Base-by-base conservation (phyloP, 2,888 invertebrate genomes). In the Gymnosoma rotundatum region DNA sequence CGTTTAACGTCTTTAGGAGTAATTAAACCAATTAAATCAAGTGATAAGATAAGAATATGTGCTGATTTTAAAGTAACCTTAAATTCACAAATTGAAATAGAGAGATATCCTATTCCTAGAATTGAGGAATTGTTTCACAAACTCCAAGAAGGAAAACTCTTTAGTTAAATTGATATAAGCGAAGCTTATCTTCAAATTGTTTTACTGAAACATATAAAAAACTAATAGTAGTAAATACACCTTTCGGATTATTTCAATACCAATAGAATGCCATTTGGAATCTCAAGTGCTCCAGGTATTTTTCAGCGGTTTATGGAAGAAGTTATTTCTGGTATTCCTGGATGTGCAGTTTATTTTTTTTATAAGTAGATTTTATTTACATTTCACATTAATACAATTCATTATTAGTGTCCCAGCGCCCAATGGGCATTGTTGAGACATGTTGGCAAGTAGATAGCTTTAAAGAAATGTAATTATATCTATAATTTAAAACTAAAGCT, bases 91-190 rank as follows among this genome's bases (percentile, higher is more conserved):
- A 78, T 86, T 48, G 75, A 86, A 72, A 18, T 84, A 10, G 85
- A 86, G 20, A 80, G 80, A 4, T 86, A n/a, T n/a, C n/a, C n/a
- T n/a, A n/a, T n/a, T n/a, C n/a, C n/a, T n/a, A n/a, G n/a, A n/a
- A n/a, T n/a, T 20, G 83, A 87, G 42, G 86, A 86, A 10, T 25
- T 86, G 0, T 86, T 88, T 64, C 75, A 82, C n/a, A 87, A 86
- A 48, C 63, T 85, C 0, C 70, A 86, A 54, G 83, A 86, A 0
- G 86, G 83, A 32, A 54, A 86, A 38, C 50, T 67, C 21, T 87
- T 85, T 50, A 52, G 79, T 1, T 86, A 86, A 78, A 81, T 85
- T 1, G 79, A 86, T 50, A 38, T 85, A 2, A 83, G 79, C 16
- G 82, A 86, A 16, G 83, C 84, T 0, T 86, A 86, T 21, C 18